These are phyloP conservation scores for Muntiacus reevesi DNA, from an alignment of 2,113 vertebrate genomes.

Conservation along the genomic window DNA sequence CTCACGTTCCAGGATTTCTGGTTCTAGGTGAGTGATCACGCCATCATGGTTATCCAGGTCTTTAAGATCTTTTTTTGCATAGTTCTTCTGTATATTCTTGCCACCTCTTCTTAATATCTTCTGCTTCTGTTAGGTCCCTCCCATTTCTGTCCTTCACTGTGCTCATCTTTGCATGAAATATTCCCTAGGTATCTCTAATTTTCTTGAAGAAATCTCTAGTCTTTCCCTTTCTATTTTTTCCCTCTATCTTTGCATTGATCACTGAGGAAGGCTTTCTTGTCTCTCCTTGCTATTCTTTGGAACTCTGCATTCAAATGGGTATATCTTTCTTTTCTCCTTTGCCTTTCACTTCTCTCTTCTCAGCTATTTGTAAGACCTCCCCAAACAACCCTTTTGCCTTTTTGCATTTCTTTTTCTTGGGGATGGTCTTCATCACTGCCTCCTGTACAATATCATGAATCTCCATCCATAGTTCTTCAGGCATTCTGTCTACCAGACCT, in stretches of 20 bases:
- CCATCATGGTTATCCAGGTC: rapidly evolving
- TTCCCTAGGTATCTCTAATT: background rate
- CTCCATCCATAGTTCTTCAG: background rate
- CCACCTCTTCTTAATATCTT: background rate
- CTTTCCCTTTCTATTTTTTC: background rate
- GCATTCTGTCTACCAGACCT: background rate
- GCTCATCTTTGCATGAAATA: background rate
- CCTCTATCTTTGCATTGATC: background rate
- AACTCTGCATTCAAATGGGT: background rate
- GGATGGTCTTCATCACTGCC: background rate
- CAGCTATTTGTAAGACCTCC: background rate
- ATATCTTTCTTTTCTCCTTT: background rate
- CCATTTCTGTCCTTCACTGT: background rate
- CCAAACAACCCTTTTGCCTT: background rate
- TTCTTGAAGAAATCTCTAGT: background rate
- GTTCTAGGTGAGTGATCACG: background rate
- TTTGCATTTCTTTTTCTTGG: background rate
- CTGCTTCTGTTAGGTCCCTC: background rate
- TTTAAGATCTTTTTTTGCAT: background rate
- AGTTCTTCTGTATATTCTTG: background rate
- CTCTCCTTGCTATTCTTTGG: background rate
- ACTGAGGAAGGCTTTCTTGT: background rate
- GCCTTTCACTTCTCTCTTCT: background rate
- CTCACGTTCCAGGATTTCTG: background rate
- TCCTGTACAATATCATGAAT: background rate